phyloP scores from a whole-genome alignment of 2,888 invertebrate species.

The Prosopocoilus inquinatus region DNA sequence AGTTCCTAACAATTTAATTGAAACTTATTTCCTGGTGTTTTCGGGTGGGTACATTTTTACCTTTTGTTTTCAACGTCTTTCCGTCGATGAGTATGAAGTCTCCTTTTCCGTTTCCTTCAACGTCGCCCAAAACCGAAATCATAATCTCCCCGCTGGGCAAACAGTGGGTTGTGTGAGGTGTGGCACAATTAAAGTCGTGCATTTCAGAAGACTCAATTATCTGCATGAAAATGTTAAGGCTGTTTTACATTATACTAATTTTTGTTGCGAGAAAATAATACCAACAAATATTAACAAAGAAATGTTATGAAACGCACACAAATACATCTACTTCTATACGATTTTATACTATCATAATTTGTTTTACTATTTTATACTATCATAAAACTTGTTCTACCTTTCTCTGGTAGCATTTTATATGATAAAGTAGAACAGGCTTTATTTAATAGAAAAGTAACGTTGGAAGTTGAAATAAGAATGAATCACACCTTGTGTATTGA shows the following conservation, averaged over 20 bases:
- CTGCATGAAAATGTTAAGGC: constrained; percentile 47
- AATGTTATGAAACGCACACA: no score
- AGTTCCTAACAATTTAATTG: constrained; percentile 54
- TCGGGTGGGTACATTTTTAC: constrained; percentile 47
- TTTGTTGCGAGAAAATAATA: no score
- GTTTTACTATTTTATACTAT: no score
- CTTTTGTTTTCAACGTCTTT: constrained; percentile 72
- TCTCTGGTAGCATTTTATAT: no score
- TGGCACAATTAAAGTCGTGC: constrained; percentile 72
- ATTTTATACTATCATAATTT: not conserved
- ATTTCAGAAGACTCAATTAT: constrained; percentile 79
- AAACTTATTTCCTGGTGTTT: not conserved
- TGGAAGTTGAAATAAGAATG: not conserved
- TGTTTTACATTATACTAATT: no score
- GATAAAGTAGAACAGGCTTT: not conserved
- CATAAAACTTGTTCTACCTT: no score
- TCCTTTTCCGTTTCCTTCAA: constrained; percentile 78
- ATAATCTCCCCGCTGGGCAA: constrained; percentile 89
- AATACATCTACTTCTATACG: not conserved
- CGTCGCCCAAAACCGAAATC: constrained; percentile 93
- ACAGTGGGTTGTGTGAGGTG: constrained; percentile 94
- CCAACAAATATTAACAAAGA: no score
- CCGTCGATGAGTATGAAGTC: constrained; percentile 87
- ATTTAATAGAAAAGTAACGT: not conserved
- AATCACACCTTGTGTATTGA: constrained; percentile 65